Evolutionary conservation across 2,888 invertebrate genomes (phyloP).

Genomic region (Himalopsyche tibetana): DNA sequence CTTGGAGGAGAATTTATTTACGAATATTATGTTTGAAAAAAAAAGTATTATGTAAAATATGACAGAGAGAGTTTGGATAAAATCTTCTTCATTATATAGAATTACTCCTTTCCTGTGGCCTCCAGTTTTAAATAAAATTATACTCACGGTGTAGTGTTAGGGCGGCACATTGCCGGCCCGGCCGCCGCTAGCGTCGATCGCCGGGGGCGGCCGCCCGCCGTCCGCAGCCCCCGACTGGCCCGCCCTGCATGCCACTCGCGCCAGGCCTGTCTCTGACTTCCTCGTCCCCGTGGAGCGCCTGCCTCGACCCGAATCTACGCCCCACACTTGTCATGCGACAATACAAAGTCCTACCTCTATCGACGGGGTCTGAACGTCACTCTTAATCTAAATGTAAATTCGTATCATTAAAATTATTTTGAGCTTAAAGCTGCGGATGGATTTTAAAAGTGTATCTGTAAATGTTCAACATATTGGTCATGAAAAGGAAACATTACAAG

Average conservation of each 20-base stretch:
- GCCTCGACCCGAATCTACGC: constrained; percentile 67
- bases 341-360: constrained; percentile 35
- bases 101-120: too few relatives aligned
- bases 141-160: constrained; percentile 77
- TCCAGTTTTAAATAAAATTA: background rate
- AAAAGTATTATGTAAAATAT: too few relatives aligned
- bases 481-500: background rate
- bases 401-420: constrained; percentile 28
- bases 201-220: constrained; percentile 66
- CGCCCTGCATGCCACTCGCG: constrained; percentile 74
- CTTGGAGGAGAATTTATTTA: too few relatives aligned
- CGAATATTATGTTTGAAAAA: too few relatives aligned
- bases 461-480: background rate
- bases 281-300: constrained; percentile 68
- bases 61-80: too few relatives aligned
- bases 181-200: constrained; percentile 70
- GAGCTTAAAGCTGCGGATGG: constrained; percentile 12
- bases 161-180: constrained; percentile 74
- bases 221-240: constrained; percentile 66
- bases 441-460: constrained; percentile 32
- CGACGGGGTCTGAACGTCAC: background rate
- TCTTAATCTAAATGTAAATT: constrained; percentile 30
- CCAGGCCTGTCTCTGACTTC: constrained; percentile 74
- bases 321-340: constrained; percentile 66
- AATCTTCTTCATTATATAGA: too few relatives aligned